Conservation (phyloP, 2,113 vertebrate genomes). For the Tichodroma muraria region DNA sequence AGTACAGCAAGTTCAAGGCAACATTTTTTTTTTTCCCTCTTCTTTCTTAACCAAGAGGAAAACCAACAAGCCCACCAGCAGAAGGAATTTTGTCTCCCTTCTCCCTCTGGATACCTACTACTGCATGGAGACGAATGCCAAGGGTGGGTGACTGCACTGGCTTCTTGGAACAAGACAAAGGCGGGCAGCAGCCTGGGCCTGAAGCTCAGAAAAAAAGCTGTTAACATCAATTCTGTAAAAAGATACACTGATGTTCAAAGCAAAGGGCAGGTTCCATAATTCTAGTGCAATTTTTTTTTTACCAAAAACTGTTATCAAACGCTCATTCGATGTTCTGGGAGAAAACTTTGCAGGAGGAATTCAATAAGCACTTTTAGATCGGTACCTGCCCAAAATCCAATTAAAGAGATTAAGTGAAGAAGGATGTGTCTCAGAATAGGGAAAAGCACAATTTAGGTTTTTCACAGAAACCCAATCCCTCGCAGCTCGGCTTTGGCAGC, state of each 20-base stretch:
- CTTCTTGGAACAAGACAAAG: neutral
- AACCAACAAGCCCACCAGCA: neutral
- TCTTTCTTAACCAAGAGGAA: neutral
- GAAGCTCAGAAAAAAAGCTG: neutral
- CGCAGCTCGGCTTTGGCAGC: neutral
- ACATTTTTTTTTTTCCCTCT: neutral
- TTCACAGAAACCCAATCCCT: fast-evolving
- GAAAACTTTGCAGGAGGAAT: neutral
- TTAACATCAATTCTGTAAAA: neutral
- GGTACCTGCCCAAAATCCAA: too few relatives aligned
- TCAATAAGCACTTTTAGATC: neutral
- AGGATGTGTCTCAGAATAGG: fast-evolving
- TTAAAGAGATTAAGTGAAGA: neutral
- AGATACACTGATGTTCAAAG: neutral
- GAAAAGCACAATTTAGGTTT: too few relatives aligned
- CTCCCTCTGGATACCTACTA: neutral
- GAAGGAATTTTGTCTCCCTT: neutral
- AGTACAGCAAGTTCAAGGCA: neutral
- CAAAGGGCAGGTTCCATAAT: fast-evolving
- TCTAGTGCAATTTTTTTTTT: neutral
- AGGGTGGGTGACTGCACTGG: fast-evolving
- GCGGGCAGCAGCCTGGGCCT: neutral
- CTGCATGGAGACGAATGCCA: fast-evolving
- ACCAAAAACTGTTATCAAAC: neutral
- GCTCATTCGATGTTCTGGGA: neutral